Evolutionary conservation across 1,140 invertebrate species (phyloP).

Genomic region (Drosophila kepulauana): DNA sequence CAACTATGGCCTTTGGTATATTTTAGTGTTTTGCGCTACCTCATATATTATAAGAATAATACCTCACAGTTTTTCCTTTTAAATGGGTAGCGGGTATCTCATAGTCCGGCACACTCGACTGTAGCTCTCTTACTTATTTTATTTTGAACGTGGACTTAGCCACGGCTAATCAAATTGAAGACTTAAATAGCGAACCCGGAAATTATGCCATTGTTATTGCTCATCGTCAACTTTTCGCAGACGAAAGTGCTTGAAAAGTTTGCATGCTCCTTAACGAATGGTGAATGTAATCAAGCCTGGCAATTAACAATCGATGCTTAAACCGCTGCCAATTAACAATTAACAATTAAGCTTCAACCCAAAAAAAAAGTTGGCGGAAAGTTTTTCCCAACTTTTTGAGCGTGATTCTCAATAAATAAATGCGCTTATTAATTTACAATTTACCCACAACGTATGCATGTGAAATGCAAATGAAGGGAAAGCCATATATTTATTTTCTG

Average conservation of each 20-base stretch:
- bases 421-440: conserved; percentile 25
- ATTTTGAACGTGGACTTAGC: not conserved
- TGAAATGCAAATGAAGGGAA: conserved; percentile 9
- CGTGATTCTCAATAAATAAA: conserved; percentile 13
- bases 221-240: conserved; percentile 62
- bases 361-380: conserved; percentile 46
- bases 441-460: not conserved
- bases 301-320: conserved; percentile 76
- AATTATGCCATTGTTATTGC: conserved; percentile 59
- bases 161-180: conserved; percentile 26
- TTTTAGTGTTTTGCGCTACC: no score
- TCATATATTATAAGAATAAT: no score
- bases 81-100: no score
- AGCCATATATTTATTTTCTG: not conserved
- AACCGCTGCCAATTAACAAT: conserved; percentile 76
- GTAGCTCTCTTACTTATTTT: no score
- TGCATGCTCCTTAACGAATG: conserved; percentile 48
- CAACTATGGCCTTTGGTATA: no score
- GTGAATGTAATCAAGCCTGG: conserved; percentile 51
- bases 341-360: conserved; percentile 49
- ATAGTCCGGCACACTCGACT: no score
- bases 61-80: no score
- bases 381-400: not conserved
- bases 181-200: no score
- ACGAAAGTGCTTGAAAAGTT: conserved; percentile 77